Base-by-base conservation (phyloP, 2,797 vertebrate genomes). In the Nannoperca obscura region DNA sequence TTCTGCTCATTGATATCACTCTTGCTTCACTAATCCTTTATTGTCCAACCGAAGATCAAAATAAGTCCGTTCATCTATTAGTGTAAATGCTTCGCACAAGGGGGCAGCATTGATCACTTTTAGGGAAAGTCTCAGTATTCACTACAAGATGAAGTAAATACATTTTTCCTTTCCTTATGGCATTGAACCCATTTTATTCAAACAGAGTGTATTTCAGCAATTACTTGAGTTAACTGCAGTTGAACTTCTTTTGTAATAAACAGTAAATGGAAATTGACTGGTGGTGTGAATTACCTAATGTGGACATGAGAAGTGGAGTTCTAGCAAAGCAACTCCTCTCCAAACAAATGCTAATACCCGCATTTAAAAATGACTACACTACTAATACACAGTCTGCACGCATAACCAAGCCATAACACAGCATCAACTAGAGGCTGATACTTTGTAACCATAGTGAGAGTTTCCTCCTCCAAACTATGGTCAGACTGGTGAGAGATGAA, bases 101-200 rank as follows among this genome's bases (percentile, higher is more conserved):
- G 27, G 76, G 67, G 81, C 84, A 88, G 81, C 73, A 83, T 58
- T 86, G 78, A 15, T 46, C 71, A 40, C n/a, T 32, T 62, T 71
- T 44, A 22, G n/a, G 34, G 38, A 50, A 65, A 38, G 60, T 19
- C 20, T 71, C 19, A 15, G 34, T 50, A 11, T 19, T 22, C 12
- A 10, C 20, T 11, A 15, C 4, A 52, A 50, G 11, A n/a, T 7
- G 0, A 47, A 22, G 44, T 47, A 44, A 42, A 15, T 17, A 57
- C 2, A 8, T 32, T 4, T 17, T 14, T 13, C 15, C 10, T 76
- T 17, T 61, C 9, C 14, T 57, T 32, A 27, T 42, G 17, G 20
- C 24, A 24, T 8, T 61, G 27, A 49, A 64, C 9, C 20, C 5
- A n/a, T 38, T 38, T 62, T 59, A 19, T 58, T 20, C 12, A 24